Base-by-base conservation (phyloP, 2,888 invertebrate species). In the Phymatocera aterrima region DNA sequence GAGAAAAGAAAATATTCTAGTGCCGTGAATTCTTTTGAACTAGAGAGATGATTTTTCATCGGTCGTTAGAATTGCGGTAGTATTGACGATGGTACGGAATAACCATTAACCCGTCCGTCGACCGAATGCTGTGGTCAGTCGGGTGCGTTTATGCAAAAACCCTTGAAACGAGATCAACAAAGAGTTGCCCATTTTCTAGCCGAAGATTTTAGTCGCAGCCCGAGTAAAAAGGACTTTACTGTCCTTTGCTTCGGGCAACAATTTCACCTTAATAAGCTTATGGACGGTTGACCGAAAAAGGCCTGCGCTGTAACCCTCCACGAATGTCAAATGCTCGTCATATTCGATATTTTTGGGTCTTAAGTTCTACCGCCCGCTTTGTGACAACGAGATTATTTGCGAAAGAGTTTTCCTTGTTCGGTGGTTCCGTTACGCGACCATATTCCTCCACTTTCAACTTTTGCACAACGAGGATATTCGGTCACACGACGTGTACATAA, bases 241-340 rank as follows among this genome's bases (percentile, higher is more conserved):
- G 81, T 83, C 60, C 40, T 75, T 75, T 40, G 28, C 57, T 64
- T 37, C 21, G n/a, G 75, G 84, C 81, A 87, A 88, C 88, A 88
- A 88, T 88, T 88, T 89, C 87, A 84, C 88, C 28, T 89, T 90
- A 90, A 90, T 89, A 89, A 89, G 89, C 90, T 90, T 90, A 89
- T 88, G 83, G 87, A 89, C 87, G 89, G 85, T 85, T 84, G 87
- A 85, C 79, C 86, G 85, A 85, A 83, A 87, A 87, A 87, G 85
- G 87, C 86, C 85, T 83, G 81, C 81, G 83, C 40, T 81, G 80
- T 78, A 64, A 79, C 70, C 70, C 48, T 68, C 48, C 85, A 85
- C 85, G 86, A 84, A 89, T 88, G 89, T 89, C 89, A 89, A 86
- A 85, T 86, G 87, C 82, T 82, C 88, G 86, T 90, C 90, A 90